phyloP scores from a whole-genome alignment of 2,113 vertebrate species.

The Pterophyllum scalare region DNA sequence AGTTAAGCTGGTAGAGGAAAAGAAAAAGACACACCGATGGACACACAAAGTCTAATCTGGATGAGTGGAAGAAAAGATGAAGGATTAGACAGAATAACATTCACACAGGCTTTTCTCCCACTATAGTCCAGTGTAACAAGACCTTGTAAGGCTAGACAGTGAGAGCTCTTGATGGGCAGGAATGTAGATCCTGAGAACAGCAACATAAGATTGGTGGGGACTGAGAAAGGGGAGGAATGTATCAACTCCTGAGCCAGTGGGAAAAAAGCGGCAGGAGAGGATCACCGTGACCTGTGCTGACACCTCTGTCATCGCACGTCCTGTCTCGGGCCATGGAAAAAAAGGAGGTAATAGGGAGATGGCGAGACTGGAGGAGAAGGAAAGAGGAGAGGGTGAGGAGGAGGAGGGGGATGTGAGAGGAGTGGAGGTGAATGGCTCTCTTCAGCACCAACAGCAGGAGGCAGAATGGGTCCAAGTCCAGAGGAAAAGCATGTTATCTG shows the following conservation, averaged over 20 bases:
- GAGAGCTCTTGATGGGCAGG: constrained; percentile 76
- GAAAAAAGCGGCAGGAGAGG: constrained; percentile 83
- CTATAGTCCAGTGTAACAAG: constrained; percentile 77
- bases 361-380: constrained; percentile 16
- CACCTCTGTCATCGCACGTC: constrained; percentile 87
- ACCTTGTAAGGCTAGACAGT: constrained; percentile 76
- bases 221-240: constrained; percentile 79
- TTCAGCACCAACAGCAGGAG: constrained; percentile 60
- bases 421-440: constrained; percentile 36
- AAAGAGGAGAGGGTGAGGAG: not conserved
- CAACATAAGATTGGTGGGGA: constrained; percentile 66
- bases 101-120: constrained; percentile 68
- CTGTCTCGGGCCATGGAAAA: constrained; percentile 55
- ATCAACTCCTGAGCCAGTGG: constrained; percentile 77
- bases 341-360: constrained; percentile 40
- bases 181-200: constrained; percentile 81
- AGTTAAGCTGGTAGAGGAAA: constrained; percentile 33
- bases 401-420: not conserved
- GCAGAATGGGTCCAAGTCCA: constrained; percentile 57
- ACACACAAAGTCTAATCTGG: constrained; percentile 64
- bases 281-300: constrained; percentile 85
- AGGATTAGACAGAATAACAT: constrained; percentile 63
- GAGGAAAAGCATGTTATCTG: constrained; percentile 26
- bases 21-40: constrained; percentile 17
- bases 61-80: constrained; percentile 61